Evolutionary conservation across 2,888 invertebrate species (phyloP).

Genomic region (Sinohyriopsis cumingii): DNA sequence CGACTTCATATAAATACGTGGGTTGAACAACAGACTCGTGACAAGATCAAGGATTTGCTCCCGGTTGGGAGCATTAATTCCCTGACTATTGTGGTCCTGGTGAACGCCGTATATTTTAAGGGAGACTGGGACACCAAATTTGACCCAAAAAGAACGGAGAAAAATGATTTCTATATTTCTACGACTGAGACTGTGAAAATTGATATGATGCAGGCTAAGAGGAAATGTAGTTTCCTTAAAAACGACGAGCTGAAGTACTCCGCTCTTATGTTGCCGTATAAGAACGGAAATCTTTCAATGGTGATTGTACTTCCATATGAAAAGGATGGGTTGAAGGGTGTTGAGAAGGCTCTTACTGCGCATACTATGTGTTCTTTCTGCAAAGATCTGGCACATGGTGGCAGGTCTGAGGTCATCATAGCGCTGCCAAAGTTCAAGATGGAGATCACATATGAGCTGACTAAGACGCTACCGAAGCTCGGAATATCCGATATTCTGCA

Average conservation of each 20-base stretch:
- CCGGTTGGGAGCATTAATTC: constrained; percentile 68
- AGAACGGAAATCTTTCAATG: constrained; percentile 22
- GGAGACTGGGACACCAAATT: constrained; percentile 75
- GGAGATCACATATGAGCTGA: constrained; percentile 31
- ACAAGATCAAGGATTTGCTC: constrained; percentile 86
- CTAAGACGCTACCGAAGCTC: constrained; percentile 33
- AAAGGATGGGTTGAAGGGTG: constrained; percentile 21
- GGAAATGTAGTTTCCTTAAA: constrained; percentile 76
- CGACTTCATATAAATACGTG: constrained; percentile 81
- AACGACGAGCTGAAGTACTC: constrained; percentile 81
- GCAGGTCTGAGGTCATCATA: constrained; percentile 21
- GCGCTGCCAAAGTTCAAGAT: constrained; percentile 56
- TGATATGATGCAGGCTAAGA: constrained; percentile 80
- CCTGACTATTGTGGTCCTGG: constrained; percentile 69
- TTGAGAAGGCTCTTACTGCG: constrained; percentile 22
- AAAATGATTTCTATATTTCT: constrained; percentile 75
- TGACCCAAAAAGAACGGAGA: constrained; percentile 73
- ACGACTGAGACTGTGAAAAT: constrained; percentile 50
- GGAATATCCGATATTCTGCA: constrained; percentile 55
- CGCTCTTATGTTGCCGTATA: constrained; percentile 83
- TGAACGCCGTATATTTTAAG: constrained; percentile 74
- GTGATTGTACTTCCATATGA: constrained; percentile 32
- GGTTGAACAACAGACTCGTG: constrained; percentile 86
- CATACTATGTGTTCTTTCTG: constrained; percentile 3
- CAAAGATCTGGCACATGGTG: neutral